These are phyloP conservation scores for Sinelater perroti DNA, from an alignment of 2,888 invertebrate genomes.

Conservation along the genomic window DNA sequence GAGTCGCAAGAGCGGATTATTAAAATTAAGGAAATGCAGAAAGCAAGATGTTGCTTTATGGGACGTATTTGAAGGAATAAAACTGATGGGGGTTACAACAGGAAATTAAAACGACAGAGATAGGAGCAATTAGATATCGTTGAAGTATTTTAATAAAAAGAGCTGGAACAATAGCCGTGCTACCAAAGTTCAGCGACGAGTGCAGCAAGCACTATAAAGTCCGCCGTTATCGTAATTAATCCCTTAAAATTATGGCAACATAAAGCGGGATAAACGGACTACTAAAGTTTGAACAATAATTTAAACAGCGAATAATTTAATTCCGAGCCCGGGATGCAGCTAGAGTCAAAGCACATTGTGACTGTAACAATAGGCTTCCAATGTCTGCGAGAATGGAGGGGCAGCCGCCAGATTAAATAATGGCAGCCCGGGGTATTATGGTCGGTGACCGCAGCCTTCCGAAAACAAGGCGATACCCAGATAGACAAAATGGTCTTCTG, in stretches of 20 bases:
- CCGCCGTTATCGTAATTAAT: conserved; percentile 25
- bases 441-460: conserved; percentile 40
- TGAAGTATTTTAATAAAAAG: not conserved
- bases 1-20: no score
- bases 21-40: no score
- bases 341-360: conserved; percentile 32
- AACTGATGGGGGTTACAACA: no score
- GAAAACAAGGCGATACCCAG: conserved; percentile 38
- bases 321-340: conserved; percentile 31
- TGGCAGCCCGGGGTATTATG: conserved; percentile 42
- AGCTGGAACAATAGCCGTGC: not conserved
- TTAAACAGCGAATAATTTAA: conserved; percentile 35
- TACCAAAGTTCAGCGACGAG: not conserved
- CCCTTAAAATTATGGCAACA: conserved; percentile 28
- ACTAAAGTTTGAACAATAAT: conserved; percentile 32
- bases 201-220: conserved; percentile 9
- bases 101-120: no score
- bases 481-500: conserved; percentile 25
- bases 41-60: no score
- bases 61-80: no score
- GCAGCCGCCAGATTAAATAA: conserved; percentile 44
- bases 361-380: conserved; percentile 42
- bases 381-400: conserved; percentile 38
- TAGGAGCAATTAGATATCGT: no score
- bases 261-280: conserved; percentile 33